Base-by-base conservation (phyloP, 1,140 invertebrate genomes). In the Platyscapa corneri region DNA sequence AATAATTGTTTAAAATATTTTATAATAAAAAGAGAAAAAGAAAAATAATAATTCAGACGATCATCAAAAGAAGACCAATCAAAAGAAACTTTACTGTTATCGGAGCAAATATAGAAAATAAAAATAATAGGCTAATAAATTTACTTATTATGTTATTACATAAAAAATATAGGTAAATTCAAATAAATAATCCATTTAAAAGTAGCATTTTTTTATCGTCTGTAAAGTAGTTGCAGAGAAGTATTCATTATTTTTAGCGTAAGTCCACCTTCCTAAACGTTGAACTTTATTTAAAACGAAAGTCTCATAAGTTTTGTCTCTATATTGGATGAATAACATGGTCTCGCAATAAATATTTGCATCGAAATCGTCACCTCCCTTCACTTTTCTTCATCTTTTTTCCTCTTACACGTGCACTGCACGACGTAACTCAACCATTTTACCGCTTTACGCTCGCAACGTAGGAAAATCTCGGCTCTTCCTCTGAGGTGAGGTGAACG, bases 281-380 rank as follows among this genome's bases (percentile, higher is more conserved):
- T 60, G 10, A 60, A 60, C 20, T 60, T 60, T 60, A 60, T 60
- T 60, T 60, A 5, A 60, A 27, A 60, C 23, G 3, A 60, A 60
- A 60, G 56, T 60, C 56, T 60, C 18, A 2, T 27, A 60, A 60
- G 56, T 60, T 60, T 60, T 14, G 56, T 14, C 10, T 60, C 20
- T 60, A 60, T 27, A 70, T 70, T 20, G 67, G 18, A 49, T 75
- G 2, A 46, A 7, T 42, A 42, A 46, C 7, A 10, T 27, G 20
- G 5, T 27, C 3, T 60, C 56, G 46, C 72, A 30, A 75, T 46
- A 75, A 75, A 75, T 75, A 75, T 75, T 75, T 75, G 72, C 72
- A 75, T 75, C 7, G 14, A 75, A 75, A 75, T 46, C 39, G 27
- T 49, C 14, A 42, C n/a, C 20, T 75, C 12, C 72, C 27, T 30